Evolutionary conservation across 2,888 invertebrate species (phyloP), one percentile per base, ranked within the genome.

Genomic region (Stramonita haemastoma): DNA sequence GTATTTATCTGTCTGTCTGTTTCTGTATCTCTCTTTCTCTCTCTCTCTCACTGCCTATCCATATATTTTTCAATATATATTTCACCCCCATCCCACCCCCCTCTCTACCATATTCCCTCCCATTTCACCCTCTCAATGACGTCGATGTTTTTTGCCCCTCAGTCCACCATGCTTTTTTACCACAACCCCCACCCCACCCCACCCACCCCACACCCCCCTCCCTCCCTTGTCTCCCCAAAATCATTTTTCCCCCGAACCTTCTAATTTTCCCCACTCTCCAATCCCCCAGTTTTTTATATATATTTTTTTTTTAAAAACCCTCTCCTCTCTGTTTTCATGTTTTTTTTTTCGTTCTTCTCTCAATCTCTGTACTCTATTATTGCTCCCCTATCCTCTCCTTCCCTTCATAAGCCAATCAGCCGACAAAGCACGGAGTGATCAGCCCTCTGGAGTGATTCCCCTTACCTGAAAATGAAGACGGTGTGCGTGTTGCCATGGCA

Each of bases 401-500:
- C 66, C 66, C 13, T 66, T 34, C 34, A 34, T 73, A 73, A 29
- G 73, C 73, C 73, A 73, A 73, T 73, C 73, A 29, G n/a, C 6
- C 19, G 60, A 19, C 19, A n/a, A n/a, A n/a, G 73, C 0, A 8
- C 26, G 2, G 22, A 26, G 6, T 73, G 73, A 73, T 73, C 73
- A 73, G 26, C 5, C n/a, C n/a, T 1, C 22, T 8, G 11, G 11
- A 70, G 26, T 26, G 19, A 66, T 4, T 17, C 26, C 73, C 22
- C 26, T 26, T 73, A 73, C n/a, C 73, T n/a, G 73, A 73, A 73
- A 73, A 73, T 73, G 73, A 73, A 73, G 73, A 73, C 8, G 26
- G 73, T 11, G 73, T 73, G 73, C 73, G 73, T 22, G 73, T 73
- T 73, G n/a, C 73, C n/a, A n/a, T 73, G 73, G 73, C 73, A 73